Evolutionary conservation across 2,888 invertebrate species (phyloP).

Genomic region (Yponomeuta malinellus): DNA sequence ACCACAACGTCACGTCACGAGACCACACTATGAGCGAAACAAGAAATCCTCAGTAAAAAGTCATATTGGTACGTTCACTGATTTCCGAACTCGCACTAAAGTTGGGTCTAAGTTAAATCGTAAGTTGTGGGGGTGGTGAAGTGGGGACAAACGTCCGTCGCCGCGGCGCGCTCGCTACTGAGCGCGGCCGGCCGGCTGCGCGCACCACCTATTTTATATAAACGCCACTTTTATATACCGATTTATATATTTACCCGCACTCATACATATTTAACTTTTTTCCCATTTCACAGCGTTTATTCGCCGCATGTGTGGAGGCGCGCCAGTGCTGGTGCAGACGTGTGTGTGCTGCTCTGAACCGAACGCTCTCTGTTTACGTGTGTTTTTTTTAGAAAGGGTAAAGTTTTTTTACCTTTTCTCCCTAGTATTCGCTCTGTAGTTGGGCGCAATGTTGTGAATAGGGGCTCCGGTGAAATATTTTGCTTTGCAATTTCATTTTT

Average conservation of each 20-base stretch:
- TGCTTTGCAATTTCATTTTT: conserved; percentile 64
- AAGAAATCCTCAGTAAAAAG: not conserved
- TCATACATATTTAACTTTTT: conserved; percentile 76
- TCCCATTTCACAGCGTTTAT: conserved; percentile 74
- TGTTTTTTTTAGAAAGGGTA: conserved; percentile 67
- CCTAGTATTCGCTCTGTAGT: conserved; percentile 66
- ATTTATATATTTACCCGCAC: conserved; percentile 76
- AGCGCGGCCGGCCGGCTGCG: conserved; percentile 42
- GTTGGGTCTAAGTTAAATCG: not conserved
- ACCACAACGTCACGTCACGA: conserved; percentile 5
- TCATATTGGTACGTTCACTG: not conserved
- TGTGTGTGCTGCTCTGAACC: conserved; percentile 46
- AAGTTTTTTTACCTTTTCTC: conserved; percentile 72
- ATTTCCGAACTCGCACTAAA: conserved; percentile 5
- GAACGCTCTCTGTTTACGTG: conserved; percentile 62
- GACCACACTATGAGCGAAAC: not conserved
- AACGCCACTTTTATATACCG: conserved; percentile 64
- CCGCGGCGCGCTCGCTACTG: conserved; percentile 58
- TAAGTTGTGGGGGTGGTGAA: conserved; percentile 24
- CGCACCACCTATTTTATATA: conserved; percentile 65
- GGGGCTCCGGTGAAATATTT: conserved; percentile 57
- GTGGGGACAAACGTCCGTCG: conserved; percentile 26
- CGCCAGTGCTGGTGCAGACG: conserved; percentile 35
- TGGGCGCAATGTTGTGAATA: conserved; percentile 56
- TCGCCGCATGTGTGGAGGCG: conserved; percentile 60